A percentile compares a stretch with the other conserved stretches of the same genome.
These are phyloP conservation scores for Drosophila willistoni DNA, from an alignment of 1,140 invertebrate species.

Conservation along the genomic window DNA sequence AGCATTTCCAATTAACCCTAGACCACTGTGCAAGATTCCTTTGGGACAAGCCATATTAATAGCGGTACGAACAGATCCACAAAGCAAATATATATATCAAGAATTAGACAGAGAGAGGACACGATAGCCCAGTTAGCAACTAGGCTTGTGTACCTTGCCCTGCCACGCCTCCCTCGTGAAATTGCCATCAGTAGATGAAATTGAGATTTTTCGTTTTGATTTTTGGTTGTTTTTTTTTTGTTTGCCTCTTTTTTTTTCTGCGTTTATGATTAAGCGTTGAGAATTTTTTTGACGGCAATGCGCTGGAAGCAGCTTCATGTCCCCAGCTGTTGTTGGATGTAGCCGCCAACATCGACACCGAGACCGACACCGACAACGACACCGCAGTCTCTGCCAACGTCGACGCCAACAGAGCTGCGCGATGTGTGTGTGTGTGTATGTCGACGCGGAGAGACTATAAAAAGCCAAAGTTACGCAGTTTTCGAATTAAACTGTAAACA, in stretches of 20 bases:
- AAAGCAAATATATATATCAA: slow-evolving; percentile 66
- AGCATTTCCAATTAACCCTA: background rate
- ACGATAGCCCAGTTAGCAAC: slow-evolving; percentile 71
- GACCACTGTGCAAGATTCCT: slow-evolving; percentile 4
- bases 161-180: slow-evolving; percentile 4
- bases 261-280: slow-evolving; percentile 68
- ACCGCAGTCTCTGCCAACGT: slow-evolving; percentile 7
- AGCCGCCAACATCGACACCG: slow-evolving; percentile 3
- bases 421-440: background rate
- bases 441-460: slow-evolving; percentile 57
- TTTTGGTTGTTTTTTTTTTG: background rate
- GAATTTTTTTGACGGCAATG: slow-evolving; percentile 68
- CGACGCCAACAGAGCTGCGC: slow-evolving; percentile 16
- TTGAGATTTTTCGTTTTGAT: slow-evolving; percentile 54
- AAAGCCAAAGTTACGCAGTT: slow-evolving; percentile 76
- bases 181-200: slow-evolving; percentile 62
- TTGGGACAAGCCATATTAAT: slow-evolving; percentile 40
- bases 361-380: too few species aligned
- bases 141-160: slow-evolving; percentile 36
- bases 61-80: slow-evolving; percentile 57
- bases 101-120: slow-evolving; percentile 33
- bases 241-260: slow-evolving; percentile 33
- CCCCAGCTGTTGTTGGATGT: slow-evolving; percentile 6
- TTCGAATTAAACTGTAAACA: slow-evolving; percentile 79
- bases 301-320: slow-evolving; percentile 11